Base-by-base conservation (phyloP, 2,888 invertebrate species). In the Rhingia rostrata region DNA sequence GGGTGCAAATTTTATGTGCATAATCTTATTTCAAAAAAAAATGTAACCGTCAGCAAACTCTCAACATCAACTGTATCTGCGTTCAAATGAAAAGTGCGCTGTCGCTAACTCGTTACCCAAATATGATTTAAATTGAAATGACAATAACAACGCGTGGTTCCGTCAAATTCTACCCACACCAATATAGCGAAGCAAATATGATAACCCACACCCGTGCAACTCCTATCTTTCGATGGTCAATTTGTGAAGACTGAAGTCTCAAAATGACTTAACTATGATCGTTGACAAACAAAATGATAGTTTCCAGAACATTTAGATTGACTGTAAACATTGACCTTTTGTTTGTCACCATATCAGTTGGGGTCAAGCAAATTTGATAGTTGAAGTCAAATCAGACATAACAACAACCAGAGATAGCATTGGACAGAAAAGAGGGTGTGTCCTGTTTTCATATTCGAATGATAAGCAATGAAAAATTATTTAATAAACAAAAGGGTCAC, bases 111-210 rank as follows among this genome's bases (percentile, higher is more conserved):
- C 37, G 69, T 69, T 58, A 58, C n/a, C 12, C 30, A 81, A 75
- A 75, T 63, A 81, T 2, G 69, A 64, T 58, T 69, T 32, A 58
- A 69, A 22, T 22, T 22, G 22, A 75, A 75, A 56, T 61, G 58
- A 30, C 39, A 81, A 64, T 75, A 63, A 14, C 22, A 69, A 69
- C 75, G 80, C 69, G 80, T 81, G 75, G 63, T 63, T 51, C 56
- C 35, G 22, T 63, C 33, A 64, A 75, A 75, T 81, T 58, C 63
- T 58, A 63, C 61, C 61, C 53, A 35, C n/a, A 51, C 22, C 53
- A 72, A 61, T 53, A 61, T 43, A 60, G 51, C 61, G 61, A 43
- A 61, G 35, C 43, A 51, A 22, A 43, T 9, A 9, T 53, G 53
- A 72, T 72, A 51, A 61, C 33, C 37, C n/a, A 35, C 4, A 41